These are phyloP conservation scores for Cynaeus angustus DNA, from an alignment of 2,888 invertebrate genomes.

Conservation along the genomic window DNA sequence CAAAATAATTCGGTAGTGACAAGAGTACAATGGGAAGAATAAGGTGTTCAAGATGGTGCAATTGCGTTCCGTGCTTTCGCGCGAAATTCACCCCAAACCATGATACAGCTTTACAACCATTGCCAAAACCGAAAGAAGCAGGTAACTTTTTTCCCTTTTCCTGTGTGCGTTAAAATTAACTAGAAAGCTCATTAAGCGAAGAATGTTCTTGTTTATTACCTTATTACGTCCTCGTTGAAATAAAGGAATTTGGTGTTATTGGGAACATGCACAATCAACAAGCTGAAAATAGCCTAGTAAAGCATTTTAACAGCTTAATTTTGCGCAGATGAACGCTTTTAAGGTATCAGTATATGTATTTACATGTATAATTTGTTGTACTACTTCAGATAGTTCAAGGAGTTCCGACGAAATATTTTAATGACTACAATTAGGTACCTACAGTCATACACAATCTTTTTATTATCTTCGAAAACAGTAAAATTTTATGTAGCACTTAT, in stretches of 20 bases:
- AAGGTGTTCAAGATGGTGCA: slow-evolving; percentile 58
- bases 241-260: slow-evolving; percentile 19
- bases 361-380: not conserved
- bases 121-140: slow-evolving; percentile 81
- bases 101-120: slow-evolving; percentile 61
- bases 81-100: slow-evolving; percentile 68
- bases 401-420: not conserved
- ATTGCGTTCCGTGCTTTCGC: slow-evolving; percentile 67
- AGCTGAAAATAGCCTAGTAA: slow-evolving; percentile 35
- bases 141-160: slow-evolving; percentile 74
- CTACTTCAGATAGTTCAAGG: slow-evolving; percentile 30
- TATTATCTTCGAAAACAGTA: slow-evolving; percentile 1
- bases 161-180: too few relatives aligned
- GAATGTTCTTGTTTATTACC: slow-evolving; percentile 4
- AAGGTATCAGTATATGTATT: slow-evolving; percentile 6
- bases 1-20: too few relatives aligned
- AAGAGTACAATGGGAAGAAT: slow-evolving; percentile 60
- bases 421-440: not conserved
- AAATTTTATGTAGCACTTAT: not conserved
- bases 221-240: slow-evolving; percentile 22
- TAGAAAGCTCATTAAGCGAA: too few relatives aligned
- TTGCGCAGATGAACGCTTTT: slow-evolving; percentile 22
- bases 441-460: not conserved
- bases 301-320: slow-evolving; percentile 25
- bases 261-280: slow-evolving; percentile 13